Conservation (phyloP, 2,888 invertebrate genomes). For the Cacoxenus indagator region DNA sequence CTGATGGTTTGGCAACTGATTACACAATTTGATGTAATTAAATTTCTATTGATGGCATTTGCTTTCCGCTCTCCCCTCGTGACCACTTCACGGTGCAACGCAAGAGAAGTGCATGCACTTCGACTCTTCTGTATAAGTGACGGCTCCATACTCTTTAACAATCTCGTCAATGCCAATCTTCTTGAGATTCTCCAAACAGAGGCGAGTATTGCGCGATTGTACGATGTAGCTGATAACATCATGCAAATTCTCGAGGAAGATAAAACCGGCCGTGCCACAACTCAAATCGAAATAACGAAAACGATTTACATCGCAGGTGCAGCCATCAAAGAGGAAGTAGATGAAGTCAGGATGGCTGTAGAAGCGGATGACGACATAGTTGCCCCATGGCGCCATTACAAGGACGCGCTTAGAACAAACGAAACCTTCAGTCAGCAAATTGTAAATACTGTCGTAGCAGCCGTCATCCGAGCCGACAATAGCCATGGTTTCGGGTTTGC, state of each 20-base stretch:
- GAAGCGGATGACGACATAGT: conserved; percentile 63
- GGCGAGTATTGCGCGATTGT: conserved; percentile 52
- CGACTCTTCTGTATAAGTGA: background rate
- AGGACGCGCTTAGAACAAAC: conserved; percentile 65
- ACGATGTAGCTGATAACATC: conserved; percentile 57
- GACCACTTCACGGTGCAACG: no score
- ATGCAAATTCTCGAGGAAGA: conserved; percentile 57
- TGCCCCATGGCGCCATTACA: conserved; percentile 68
- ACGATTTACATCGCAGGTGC: conserved; percentile 65
- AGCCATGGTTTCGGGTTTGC: conserved; percentile 54
- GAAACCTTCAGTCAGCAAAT: conserved; percentile 55
- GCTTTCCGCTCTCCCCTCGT: no score
- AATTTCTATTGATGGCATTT: no score
- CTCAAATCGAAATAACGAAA: conserved; percentile 61
- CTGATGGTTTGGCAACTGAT: no score
- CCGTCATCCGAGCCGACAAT: conserved; percentile 61
- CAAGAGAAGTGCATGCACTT: conserved; percentile 15
- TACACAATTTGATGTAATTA: no score
- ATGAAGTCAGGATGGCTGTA: conserved; percentile 47
- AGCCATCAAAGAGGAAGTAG: conserved; percentile 65
- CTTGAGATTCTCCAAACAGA: conserved; percentile 53
- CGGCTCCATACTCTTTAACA: conserved; percentile 47
- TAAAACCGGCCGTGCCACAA: conserved; percentile 62
- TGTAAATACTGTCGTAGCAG: conserved; percentile 60
- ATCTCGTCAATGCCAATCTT: conserved; percentile 56